Base-by-base conservation (phyloP, 2,113 vertebrate genomes). In the Hemibagrus wyckioides region DNA sequence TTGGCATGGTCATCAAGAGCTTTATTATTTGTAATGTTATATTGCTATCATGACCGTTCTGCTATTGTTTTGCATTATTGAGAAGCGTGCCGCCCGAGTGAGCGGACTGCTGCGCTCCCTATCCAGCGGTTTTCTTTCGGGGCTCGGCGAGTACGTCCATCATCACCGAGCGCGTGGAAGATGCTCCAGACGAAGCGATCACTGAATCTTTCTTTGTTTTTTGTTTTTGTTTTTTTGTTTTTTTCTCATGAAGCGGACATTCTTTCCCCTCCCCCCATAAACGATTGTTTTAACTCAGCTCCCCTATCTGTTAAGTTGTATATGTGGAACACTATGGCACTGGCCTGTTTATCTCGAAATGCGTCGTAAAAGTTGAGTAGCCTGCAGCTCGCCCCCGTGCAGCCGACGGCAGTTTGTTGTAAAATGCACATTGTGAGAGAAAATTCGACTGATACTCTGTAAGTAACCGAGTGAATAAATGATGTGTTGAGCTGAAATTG, bases 1-100 rank as follows among this genome's bases (percentile, higher is more conserved):
- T 95, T 94, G 92, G 94, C 93, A 94, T 94, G 94, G 94, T 95
- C 93, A 94, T 95, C 91, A 93, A 95, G 93, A 94, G 94, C 94
- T 94, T 94, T 94, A 94, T 94, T 94, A 86, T 94, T 83, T 79
- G 71, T 83, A 67, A 65, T 79, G 81, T 84, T 67, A 44, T 80
- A 90, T 92, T 88, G 84, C 90, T 91, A 83, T 90, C 89, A 90
- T 90, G 89, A 89, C 92, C 91, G 89, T 92, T 91, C 88, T 90
- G 80, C 90, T 92, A 61, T 82, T 73, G 52, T 69, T 61, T 81
- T 61, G 52, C 90, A 91, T 89, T 90, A 73, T 39, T 73, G 15
- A 59, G 63, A 61, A 71, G 30, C 8, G 48, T 48, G 28, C 48
- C 25, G 75, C 50, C 83, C 39, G 21, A 56, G 8, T 1, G 52